phyloP scores from a whole-genome alignment of 2,888 invertebrate genomes.

The Vandiemenella viatica region DNA sequence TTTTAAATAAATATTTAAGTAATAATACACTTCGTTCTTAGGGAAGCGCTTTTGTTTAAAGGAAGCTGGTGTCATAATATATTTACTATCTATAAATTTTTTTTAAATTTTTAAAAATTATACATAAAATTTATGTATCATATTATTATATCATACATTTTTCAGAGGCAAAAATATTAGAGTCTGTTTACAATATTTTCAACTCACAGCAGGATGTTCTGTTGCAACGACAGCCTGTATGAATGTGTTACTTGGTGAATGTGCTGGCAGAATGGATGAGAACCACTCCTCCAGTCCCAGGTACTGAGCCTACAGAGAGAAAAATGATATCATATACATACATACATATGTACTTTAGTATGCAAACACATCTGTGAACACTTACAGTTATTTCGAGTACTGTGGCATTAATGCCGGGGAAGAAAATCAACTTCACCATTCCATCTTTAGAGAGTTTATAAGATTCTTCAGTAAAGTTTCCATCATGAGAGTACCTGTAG shows the following conservation, averaged over 20 bases:
- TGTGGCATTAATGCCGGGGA: constrained; percentile 25
- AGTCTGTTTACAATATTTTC: too few relatives aligned
- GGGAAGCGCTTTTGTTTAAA: too few relatives aligned
- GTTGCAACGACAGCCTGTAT: constrained; percentile 40
- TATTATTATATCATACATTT: too few relatives aligned
- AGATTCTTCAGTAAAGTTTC: constrained; percentile 34
- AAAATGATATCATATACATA: constrained; percentile 17
- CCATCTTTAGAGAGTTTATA: constrained; percentile 45
- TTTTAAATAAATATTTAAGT: too few relatives aligned
- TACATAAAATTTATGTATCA: not conserved
- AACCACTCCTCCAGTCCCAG: constrained; percentile 63
- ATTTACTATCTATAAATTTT: too few relatives aligned
- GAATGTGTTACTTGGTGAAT: constrained; percentile 44
- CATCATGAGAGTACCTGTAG: constrained; percentile 44
- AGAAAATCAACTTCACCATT: constrained; percentile 44
- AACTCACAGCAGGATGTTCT: constrained; percentile 33
- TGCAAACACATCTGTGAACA: too few relatives aligned
- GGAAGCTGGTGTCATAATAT: too few relatives aligned
- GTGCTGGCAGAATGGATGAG: constrained; percentile 51
- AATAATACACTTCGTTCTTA: too few relatives aligned
- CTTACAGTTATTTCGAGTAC: constrained; percentile 7
- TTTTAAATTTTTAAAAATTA: too few relatives aligned
- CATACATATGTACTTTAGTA: too few relatives aligned
- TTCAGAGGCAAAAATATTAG: too few relatives aligned
- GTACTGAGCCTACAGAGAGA: constrained; percentile 66